A percentile compares a stretch with the other conserved stretches of the same genome.
phyloP scores from a whole-genome alignment of 2,113 vertebrate species.

The Nansenia antarctica region DNA sequence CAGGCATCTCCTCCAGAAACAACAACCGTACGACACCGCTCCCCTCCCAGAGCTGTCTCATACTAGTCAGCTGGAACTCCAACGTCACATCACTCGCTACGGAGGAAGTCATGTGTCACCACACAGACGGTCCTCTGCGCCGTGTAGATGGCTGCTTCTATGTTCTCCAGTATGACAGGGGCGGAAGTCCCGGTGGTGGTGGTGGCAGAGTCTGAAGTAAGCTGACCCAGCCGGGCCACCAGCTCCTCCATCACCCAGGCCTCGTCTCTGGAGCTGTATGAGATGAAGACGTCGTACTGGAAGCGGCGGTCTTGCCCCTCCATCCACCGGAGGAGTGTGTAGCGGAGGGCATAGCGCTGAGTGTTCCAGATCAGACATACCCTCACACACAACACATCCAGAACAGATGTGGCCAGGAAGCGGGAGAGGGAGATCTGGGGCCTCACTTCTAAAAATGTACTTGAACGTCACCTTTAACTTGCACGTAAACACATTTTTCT shows the following conservation, averaged over 20 bases:
- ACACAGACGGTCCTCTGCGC: constrained; percentile 45
- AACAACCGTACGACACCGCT: constrained; percentile 44
- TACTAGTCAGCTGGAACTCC: constrained; percentile 47
- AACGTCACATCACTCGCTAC: constrained; percentile 38
- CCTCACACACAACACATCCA: neutral
- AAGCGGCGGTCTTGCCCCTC: neutral
- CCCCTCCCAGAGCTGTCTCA: constrained; percentile 36
- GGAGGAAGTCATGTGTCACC: constrained; percentile 38
- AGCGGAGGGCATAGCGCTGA: neutral
- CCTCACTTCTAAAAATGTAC: too few relatives aligned
- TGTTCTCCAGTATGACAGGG: neutral
- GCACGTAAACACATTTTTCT: too few relatives aligned
- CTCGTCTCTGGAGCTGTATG: constrained; percentile 14
- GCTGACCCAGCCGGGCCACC: constrained; percentile 5
- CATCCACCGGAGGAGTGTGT: neutral
- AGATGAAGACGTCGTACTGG: constrained; percentile 18
- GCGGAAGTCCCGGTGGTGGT: neutral
- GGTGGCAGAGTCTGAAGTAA: neutral
- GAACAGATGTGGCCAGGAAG: neutral
- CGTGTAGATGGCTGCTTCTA: constrained; percentile 7
- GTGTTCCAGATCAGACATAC: neutral
- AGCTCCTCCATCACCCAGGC: constrained; percentile 15
- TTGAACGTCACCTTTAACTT: too few relatives aligned
- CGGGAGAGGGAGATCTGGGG: neutral
- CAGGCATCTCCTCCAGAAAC: constrained; percentile 47